A percentile compares a stretch with the other conserved stretches of the same genome.
Conservation (phyloP, 2,888 invertebrate species). For the Baccha elongata region DNA sequence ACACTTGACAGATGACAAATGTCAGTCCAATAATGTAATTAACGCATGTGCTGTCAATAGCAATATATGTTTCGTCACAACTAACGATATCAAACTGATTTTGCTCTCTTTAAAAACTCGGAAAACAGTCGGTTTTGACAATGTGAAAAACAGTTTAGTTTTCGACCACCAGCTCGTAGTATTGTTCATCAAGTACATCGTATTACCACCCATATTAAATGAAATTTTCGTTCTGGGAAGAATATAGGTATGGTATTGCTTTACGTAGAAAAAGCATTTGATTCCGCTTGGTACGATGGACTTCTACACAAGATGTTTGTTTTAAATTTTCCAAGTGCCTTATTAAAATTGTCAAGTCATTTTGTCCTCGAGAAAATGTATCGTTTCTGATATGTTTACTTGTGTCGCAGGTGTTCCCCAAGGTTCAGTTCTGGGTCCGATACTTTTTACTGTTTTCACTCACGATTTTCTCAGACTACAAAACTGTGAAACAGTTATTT, state of each 20-base stretch:
- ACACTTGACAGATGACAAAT: too few relatives aligned
- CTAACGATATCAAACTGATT: too few relatives aligned
- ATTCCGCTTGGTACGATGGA: slow-evolving; percentile 77
- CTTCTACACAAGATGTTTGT: slow-evolving; percentile 44
- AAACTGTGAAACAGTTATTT: slow-evolving; percentile 33
- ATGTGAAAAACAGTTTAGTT: too few relatives aligned
- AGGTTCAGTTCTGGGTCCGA: slow-evolving; percentile 52
- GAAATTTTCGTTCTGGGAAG: background rate
- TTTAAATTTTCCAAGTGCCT: slow-evolving; percentile 65
- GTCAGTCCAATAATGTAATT: too few relatives aligned
- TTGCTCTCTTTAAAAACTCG: too few relatives aligned
- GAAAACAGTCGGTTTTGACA: too few relatives aligned
- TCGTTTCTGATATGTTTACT: slow-evolving; percentile 10
- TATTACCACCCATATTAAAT: background rate
- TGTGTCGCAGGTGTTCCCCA: slow-evolving; percentile 18
- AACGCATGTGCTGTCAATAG: too few relatives aligned
- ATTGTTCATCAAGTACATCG: background rate
- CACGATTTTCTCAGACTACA: slow-evolving; percentile 63
- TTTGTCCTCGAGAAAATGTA: slow-evolving; percentile 6
- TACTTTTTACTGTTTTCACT: slow-evolving; percentile 72
- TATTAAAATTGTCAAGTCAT: background rate
- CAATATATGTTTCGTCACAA: too few relatives aligned
- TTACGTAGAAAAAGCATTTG: too few relatives aligned
- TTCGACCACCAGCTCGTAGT: too few relatives aligned
- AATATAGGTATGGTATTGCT: slow-evolving; percentile 75